Evolutionary conservation across 1,140 invertebrate species (phyloP).

Genomic region (Bombus confusus): DNA sequence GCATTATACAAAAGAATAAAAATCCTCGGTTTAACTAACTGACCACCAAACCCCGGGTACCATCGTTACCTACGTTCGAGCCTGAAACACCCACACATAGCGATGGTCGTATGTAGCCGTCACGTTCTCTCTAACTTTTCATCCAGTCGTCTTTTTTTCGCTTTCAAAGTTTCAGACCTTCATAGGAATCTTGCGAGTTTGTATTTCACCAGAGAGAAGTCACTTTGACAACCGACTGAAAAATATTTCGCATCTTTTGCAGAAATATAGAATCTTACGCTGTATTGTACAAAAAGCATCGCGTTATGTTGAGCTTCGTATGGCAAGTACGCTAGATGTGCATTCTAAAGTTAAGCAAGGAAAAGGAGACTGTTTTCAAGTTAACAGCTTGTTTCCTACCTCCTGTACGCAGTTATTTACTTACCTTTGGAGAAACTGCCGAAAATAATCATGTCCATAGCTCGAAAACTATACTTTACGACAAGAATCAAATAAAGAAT

Average conservation of each 20-base stretch:
- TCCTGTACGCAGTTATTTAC: no score
- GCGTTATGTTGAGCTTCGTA: no score
- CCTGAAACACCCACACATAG: slow-evolving; percentile 8
- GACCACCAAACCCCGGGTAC: neutral
- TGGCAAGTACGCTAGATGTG: no score
- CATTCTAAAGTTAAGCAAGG: no score
- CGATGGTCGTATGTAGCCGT: neutral
- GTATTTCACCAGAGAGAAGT: neutral
- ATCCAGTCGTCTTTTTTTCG: neutral
- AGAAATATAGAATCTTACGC: neutral
- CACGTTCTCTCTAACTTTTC: neutral
- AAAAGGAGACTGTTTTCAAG: no score
- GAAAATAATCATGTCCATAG: no score
- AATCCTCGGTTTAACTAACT: neutral
- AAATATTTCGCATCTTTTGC: neutral
- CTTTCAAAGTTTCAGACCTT: neutral
- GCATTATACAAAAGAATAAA: neutral
- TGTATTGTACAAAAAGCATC: neutral
- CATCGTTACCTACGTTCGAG: neutral
- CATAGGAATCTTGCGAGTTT: neutral
- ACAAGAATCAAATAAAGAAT: no score
- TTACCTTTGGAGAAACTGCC: no score
- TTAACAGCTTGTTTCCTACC: no score
- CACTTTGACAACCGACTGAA: neutral
- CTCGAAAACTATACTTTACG: no score